A percentile compares a stretch with the other conserved stretches of the same genome.
Evolutionary conservation across 2,113 vertebrate genomes (phyloP).

Genomic region (Eolophus roseicapilla): DNA sequence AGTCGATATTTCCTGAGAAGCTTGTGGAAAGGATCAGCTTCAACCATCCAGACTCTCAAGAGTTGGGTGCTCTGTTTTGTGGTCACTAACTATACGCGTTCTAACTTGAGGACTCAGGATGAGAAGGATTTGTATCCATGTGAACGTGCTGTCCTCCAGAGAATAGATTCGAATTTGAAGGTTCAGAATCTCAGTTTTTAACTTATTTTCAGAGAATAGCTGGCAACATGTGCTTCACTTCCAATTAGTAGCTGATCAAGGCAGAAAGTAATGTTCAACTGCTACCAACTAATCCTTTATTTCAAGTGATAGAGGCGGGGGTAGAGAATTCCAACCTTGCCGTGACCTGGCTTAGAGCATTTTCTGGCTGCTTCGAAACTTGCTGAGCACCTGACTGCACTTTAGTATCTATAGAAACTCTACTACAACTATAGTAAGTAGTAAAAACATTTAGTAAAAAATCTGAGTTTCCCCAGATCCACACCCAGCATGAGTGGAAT

Average conservation of each 20-base stretch:
- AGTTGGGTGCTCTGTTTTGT: not conserved
- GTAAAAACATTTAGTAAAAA: constrained; percentile 3
- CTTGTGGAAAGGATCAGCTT: not conserved
- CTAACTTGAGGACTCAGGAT: not conserved
- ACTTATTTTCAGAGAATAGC: not conserved
- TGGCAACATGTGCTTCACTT: not conserved
- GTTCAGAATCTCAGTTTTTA: not conserved
- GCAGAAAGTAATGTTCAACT: not conserved
- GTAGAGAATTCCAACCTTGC: not conserved
- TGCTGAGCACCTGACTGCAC: not conserved
- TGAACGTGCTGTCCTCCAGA: not conserved
- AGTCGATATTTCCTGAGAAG: not conserved
- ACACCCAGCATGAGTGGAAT: not conserved
- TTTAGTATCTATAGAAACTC: not conserved
- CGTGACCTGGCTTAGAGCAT: not conserved
- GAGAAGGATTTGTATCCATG: not conserved
- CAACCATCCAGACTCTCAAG: not conserved
- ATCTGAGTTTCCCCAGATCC: not conserved
- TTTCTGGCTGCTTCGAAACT: not conserved
- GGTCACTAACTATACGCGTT: not conserved
- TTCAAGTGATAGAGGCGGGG: not conserved
- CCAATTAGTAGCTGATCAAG: not conserved
- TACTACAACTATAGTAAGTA: not conserved
- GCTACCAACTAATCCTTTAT: not conserved
- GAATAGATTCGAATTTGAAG: not conserved